phyloP scores from a whole-genome alignment of 2,113 vertebrate genomes.

The Lagopus muta region DNA sequence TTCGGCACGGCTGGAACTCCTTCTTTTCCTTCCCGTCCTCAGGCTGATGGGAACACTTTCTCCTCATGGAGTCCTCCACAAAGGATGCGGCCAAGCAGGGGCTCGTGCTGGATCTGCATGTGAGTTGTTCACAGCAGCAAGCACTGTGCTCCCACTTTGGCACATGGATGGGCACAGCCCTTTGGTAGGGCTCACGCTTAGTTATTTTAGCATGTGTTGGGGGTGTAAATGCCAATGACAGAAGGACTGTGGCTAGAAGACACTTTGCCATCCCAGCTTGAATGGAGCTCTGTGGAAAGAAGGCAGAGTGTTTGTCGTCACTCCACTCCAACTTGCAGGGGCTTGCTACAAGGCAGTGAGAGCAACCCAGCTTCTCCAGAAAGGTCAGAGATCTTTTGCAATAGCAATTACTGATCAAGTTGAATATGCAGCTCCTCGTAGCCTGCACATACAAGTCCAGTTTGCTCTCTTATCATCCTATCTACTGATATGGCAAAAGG shows the following conservation, averaged over 20 bases:
- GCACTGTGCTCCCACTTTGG: neutral
- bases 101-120: neutral
- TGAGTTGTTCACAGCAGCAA: neutral
- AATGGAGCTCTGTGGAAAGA: neutral
- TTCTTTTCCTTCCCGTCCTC: neutral
- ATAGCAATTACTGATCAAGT: neutral
- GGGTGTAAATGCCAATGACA: neutral
- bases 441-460: neutral
- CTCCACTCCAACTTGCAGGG: neutral
- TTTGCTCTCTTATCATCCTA: neutral
- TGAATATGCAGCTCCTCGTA: neutral
- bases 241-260: neutral
- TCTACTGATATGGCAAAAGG: neutral
- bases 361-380: neutral
- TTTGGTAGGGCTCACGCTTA: neutral
- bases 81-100: neutral
- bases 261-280: neutral
- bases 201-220: neutral
- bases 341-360: neutral
- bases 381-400: neutral
- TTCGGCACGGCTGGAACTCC: neutral
- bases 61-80: neutral
- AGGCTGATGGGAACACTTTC: neutral
- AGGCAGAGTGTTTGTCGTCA: neutral
- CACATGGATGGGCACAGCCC: no score